phyloP scores from a whole-genome alignment of 2,113 vertebrate species.

The Hippocampus guttulatus region DNA sequence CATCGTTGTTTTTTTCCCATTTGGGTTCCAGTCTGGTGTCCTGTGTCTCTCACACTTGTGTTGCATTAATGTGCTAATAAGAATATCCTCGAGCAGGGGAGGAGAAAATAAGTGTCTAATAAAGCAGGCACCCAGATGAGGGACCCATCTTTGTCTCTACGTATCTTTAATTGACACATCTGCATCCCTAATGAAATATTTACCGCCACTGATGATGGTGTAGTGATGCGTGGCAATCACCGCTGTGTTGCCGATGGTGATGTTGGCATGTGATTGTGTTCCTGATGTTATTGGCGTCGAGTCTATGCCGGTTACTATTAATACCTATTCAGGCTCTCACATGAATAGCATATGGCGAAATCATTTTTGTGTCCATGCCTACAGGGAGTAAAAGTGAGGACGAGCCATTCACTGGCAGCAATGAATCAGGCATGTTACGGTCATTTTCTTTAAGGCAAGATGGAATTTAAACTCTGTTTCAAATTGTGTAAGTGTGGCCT shows the following conservation, averaged over 20 bases:
- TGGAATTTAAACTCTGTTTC: background rate
- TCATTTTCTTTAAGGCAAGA: background rate
- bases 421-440: background rate
- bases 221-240: slow-evolving; percentile 47
- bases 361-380: slow-evolving; percentile 12
- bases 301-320: slow-evolving; percentile 14
- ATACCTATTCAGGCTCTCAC: slow-evolving; percentile 1
- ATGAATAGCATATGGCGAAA: background rate
- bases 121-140: slow-evolving; percentile 50
- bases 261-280: slow-evolving; percentile 53
- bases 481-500: background rate
- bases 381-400: background rate
- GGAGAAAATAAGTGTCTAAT: slow-evolving; percentile 58
- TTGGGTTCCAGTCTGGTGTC: slow-evolving; percentile 39
- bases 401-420: background rate
- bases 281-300: slow-evolving; percentile 52
- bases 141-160: slow-evolving; percentile 53
- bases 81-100: slow-evolving; percentile 68
- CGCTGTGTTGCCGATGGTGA: slow-evolving; percentile 56
- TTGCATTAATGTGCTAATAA: slow-evolving; percentile 72
- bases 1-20: slow-evolving; percentile 45
- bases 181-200: slow-evolving; percentile 75
- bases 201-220: slow-evolving; percentile 59
- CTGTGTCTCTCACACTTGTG: slow-evolving; percentile 58
- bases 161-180: slow-evolving; percentile 76